phyloP scores from a whole-genome alignment of 2,113 vertebrate genomes.

The Irena cyanogastra region DNA sequence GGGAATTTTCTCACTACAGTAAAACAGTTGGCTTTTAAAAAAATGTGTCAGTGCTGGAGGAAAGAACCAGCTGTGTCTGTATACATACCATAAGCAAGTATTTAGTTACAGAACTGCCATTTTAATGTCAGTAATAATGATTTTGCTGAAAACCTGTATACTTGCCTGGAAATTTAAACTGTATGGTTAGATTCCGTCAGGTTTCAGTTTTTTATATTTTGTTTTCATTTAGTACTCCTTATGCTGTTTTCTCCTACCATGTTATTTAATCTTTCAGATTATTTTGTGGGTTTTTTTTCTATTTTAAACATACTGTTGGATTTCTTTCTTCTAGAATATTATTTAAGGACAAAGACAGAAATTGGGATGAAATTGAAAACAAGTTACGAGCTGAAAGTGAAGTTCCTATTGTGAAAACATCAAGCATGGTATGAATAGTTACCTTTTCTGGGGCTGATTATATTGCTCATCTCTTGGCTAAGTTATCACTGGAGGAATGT shows the following conservation, averaged over 20 bases:
- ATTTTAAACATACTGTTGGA: not conserved
- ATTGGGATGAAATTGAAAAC: constrained; percentile 96
- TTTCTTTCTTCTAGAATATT: constrained; percentile 82
- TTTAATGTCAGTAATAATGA: not conserved
- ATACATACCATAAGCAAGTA: not conserved
- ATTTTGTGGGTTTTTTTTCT: not conserved
- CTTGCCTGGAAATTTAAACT: not conserved
- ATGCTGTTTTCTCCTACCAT: not conserved
- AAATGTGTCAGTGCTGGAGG: not conserved
- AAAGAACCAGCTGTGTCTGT: not conserved
- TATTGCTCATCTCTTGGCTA: not conserved
- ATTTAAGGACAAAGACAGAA: constrained; percentile 96
- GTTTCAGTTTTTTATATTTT: not conserved
- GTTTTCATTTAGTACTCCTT: not conserved
- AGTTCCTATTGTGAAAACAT: constrained; percentile 91
- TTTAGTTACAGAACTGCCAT: not conserved
- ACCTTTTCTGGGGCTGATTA: not conserved
- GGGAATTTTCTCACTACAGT: not conserved
- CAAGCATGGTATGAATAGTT: constrained; percentile 86
- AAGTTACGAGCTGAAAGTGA: constrained; percentile 91
- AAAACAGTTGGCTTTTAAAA: not conserved
- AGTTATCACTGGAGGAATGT: not conserved
- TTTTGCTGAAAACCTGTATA: not conserved
- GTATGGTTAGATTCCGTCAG: not conserved
- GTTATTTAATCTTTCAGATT: not conserved